phyloP scores from a whole-genome alignment of 2,797 vertebrate species.

The Scleropages formosus region DNA sequence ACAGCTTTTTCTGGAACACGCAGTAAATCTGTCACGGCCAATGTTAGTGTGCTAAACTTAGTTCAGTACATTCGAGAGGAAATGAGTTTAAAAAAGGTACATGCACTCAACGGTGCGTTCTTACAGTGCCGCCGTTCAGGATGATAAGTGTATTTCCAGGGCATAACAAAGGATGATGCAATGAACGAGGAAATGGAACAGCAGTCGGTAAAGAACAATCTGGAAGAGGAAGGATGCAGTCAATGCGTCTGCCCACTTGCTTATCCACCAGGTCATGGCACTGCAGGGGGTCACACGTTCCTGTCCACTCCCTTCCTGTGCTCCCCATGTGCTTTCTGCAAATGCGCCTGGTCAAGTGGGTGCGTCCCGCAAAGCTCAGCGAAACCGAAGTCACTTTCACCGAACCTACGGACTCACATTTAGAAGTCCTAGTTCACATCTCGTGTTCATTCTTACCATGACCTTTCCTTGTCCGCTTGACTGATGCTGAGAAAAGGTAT shows the following conservation, averaged over 20 bases:
- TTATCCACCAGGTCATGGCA: neutral
- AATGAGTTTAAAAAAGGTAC: neutral
- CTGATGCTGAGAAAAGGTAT: no score
- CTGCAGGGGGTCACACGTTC: constrained; percentile 15
- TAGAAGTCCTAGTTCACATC: no score
- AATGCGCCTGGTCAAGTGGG: constrained; percentile 2
- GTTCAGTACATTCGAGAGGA: neutral
- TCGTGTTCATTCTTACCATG: no score
- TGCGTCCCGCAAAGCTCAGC: neutral
- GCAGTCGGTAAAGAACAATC: neutral
- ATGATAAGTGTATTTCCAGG: neutral
- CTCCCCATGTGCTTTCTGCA: constrained; percentile 1
- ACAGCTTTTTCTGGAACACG: no score
- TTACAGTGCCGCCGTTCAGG: neutral
- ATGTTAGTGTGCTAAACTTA: constrained; percentile 7
- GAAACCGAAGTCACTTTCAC: neutral
- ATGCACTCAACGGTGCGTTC: neutral
- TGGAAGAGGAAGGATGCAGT: constrained; percentile 24
- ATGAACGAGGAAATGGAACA: neutral
- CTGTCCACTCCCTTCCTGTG: constrained; percentile 19
- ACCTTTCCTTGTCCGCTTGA: no score
- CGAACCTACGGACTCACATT: no score
- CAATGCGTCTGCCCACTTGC: constrained; percentile 13
- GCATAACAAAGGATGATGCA: constrained; percentile 23
- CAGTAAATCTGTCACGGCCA: neutral